Percentiles rank a stretch among this genome's conserved stretches.
These are phyloP conservation scores for Sialia sialis DNA, from an alignment of 2,113 vertebrate genomes.

Conservation along the genomic window DNA sequence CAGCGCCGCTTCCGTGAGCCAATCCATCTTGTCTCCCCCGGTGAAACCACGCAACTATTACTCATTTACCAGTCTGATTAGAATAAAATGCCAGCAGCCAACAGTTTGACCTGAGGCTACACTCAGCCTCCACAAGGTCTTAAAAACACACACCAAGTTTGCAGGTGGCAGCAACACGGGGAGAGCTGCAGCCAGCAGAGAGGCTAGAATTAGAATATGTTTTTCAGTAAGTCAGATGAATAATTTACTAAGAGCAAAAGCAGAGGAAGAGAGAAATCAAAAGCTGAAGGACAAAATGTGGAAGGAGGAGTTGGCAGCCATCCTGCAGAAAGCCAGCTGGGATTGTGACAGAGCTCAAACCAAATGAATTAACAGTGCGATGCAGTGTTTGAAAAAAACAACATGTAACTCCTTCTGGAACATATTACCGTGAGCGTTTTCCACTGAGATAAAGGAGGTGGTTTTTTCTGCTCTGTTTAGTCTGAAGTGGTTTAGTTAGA, in stretches of 20 bases:
- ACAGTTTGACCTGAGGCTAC: neutral
- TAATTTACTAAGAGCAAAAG: neutral
- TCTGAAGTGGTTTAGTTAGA: neutral
- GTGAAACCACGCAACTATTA: slow-evolving; percentile 11
- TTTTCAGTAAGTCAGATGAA: neutral
- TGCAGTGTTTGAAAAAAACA: slow-evolving; percentile 36
- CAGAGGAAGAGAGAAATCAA: neutral
- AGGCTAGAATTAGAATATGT: neutral
- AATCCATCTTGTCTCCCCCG: neutral
- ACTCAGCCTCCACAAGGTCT: neutral
- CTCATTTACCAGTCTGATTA: slow-evolving; percentile 39
- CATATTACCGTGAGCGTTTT: slow-evolving; percentile 10
- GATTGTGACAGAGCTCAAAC: slow-evolving; percentile 37
- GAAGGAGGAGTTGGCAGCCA: slow-evolving; percentile 12
- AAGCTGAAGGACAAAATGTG: neutral
- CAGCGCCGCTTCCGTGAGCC: neutral
- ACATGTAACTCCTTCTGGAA: slow-evolving; percentile 15
- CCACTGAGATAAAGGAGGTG: neutral
- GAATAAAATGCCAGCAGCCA: neutral
- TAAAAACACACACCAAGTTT: neutral
- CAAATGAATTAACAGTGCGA: slow-evolving; percentile 51
- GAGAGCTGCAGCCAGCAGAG: neutral
- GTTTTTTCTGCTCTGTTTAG: neutral
- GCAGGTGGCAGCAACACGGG: neutral
- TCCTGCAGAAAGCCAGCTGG: slow-evolving; percentile 45